phyloP scores from a whole-genome alignment of 2,113 vertebrate species.

The Sceloporus undulatus region DNA sequence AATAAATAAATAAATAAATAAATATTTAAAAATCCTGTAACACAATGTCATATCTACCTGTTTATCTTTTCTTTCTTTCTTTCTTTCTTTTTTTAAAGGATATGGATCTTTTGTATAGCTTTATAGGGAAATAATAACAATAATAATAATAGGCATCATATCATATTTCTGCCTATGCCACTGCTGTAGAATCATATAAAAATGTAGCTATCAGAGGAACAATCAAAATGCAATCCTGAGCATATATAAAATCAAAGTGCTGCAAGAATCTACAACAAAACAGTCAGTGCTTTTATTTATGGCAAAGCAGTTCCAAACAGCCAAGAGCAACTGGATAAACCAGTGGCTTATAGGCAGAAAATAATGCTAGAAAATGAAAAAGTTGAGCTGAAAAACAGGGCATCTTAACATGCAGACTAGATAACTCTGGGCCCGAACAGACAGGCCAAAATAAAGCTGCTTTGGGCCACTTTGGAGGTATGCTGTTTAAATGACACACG shows the following conservation, averaged over 20 bases:
- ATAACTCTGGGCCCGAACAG: too few species aligned
- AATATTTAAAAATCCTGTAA: conserved; percentile 8
- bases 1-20: not conserved
- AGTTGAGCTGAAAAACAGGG: conserved; percentile 54
- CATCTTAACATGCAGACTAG: conserved; percentile 53
- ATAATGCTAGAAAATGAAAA: conserved; percentile 72
- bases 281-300: conserved; percentile 66
- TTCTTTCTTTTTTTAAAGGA: not conserved
- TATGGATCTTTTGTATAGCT: conserved; percentile 32
- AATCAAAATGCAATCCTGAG: conserved; percentile 73
- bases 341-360: conserved; percentile 67
- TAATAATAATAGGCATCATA: not conserved
- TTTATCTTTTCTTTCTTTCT: conserved; percentile 26
- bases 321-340: conserved; percentile 74
- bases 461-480: too few species aligned
- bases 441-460: too few species aligned
- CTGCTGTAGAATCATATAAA: conserved; percentile 59
- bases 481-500: too few species aligned
- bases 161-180: conserved; percentile 36
- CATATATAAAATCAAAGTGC: conserved; percentile 74
- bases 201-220: conserved; percentile 60
- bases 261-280: conserved; percentile 43
- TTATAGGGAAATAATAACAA: conserved; percentile 12
- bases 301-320: conserved; percentile 55
- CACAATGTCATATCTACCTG: conserved; percentile 52